Conservation (phyloP, 2,113 vertebrate genomes). For the Siniperca knerii region DNA sequence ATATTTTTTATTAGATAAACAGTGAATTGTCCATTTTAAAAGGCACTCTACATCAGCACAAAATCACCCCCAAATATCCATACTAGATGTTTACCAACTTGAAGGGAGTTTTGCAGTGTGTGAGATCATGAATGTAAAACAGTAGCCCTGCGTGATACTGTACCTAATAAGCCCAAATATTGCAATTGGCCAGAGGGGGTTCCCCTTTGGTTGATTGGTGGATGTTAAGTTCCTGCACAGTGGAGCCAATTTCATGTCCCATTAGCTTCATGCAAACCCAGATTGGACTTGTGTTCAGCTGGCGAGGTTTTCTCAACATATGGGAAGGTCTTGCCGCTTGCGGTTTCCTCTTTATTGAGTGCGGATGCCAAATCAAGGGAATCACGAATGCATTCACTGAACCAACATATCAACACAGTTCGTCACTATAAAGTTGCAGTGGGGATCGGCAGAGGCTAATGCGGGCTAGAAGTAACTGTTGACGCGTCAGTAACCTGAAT, state of each 20-base stretch:
- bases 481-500: not conserved
- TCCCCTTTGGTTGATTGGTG: slow-evolving; percentile 62
- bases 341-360: slow-evolving; percentile 2
- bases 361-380: not conserved
- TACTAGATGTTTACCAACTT: slow-evolving; percentile 2
- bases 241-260: slow-evolving; percentile 86
- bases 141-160: slow-evolving; percentile 47
- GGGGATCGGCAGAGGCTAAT: not conserved
- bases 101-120: slow-evolving; percentile 9
- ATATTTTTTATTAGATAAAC: slow-evolving; percentile 5
- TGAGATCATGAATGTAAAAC: slow-evolving; percentile 47
- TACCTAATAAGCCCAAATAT: slow-evolving; percentile 61
- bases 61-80: slow-evolving; percentile 11
- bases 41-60: not conserved
- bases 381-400: not conserved
- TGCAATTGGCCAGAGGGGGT: slow-evolving; percentile 48
- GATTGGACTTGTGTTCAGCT: slow-evolving; percentile 56
- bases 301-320: slow-evolving; percentile 79
- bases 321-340: slow-evolving; percentile 7
- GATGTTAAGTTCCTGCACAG: slow-evolving; percentile 55
- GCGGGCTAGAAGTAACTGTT: not conserved
- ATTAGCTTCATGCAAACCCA: slow-evolving; percentile 87
- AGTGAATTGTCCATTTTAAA: slow-evolving; percentile 16
- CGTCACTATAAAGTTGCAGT: not conserved
- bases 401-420: not conserved